Conservation (phyloP, 2,888 invertebrate genomes). For the Patella caerulea region DNA sequence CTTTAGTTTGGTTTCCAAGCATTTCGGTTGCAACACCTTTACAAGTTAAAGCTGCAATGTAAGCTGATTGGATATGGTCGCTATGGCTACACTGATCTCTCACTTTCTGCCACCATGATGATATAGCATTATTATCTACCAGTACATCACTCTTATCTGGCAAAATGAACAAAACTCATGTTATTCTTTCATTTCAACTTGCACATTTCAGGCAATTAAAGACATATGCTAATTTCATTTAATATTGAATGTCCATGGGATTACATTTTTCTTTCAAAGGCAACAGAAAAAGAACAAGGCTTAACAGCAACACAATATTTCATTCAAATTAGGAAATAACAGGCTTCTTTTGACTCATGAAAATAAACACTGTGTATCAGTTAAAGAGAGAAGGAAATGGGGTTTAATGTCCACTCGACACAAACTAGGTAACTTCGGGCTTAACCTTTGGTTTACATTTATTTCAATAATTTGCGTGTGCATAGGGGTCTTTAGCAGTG, state of each 20-base stretch:
- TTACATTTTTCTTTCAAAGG: no score
- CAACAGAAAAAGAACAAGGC: not conserved
- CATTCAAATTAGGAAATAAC: not conserved
- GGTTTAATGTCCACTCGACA: no score
- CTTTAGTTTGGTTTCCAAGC: slow-evolving; percentile 42
- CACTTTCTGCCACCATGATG: slow-evolving; percentile 87
- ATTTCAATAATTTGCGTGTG: no score
- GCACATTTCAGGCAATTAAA: no score
- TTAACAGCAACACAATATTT: not conserved
- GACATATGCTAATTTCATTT: no score
- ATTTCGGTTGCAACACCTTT: slow-evolving; percentile 77
- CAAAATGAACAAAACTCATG: slow-evolving; percentile 11
- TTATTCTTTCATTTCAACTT: not conserved
- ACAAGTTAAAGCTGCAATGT: slow-evolving; percentile 87
- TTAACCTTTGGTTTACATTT: no score
- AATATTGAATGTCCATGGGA: no score
- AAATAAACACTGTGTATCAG: no score
- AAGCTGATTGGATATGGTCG: slow-evolving; percentile 82
- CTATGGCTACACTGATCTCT: slow-evolving; percentile 82
- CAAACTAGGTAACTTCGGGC: no score
- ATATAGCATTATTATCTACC: slow-evolving; percentile 80
- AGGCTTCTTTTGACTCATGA: no score
- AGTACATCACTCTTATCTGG: slow-evolving; percentile 75
- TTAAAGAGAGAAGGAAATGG: no score
- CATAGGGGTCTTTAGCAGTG: no score